Percentiles rank a stretch among this genome's conserved stretches.
phyloP scores from a whole-genome alignment of 2,113 vertebrate species.

The Phodopus roborovskii region DNA sequence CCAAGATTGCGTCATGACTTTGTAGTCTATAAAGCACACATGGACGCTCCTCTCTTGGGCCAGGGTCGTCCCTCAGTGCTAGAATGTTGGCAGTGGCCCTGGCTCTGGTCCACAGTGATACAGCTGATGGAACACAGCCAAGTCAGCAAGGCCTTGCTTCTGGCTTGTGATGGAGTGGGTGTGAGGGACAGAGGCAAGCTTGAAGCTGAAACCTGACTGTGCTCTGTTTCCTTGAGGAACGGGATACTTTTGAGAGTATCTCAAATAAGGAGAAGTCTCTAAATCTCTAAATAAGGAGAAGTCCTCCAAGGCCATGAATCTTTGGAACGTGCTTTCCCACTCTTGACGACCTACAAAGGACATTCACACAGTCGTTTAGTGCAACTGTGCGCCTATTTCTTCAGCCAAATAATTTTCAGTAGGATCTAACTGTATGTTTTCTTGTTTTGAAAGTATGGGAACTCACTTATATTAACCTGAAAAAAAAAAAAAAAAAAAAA shows the following conservation, averaged over 20 bases:
- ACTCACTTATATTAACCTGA: conserved; percentile 15
- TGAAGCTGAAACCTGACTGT: conserved; percentile 5
- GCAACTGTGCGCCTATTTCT: not conserved
- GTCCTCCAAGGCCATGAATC: conserved; percentile 28
- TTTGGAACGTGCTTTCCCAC: not conserved
- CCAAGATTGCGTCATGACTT: not conserved
- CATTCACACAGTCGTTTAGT: not conserved
- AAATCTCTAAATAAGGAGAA: conserved; percentile 11
- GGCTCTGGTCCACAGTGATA: conserved; percentile 12
- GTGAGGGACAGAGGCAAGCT: not conserved
- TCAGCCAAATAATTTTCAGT: not conserved
- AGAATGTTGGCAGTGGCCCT: not conserved
- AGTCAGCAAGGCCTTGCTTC: not conserved
- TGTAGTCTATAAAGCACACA: not conserved
- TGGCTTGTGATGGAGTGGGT: not conserved
- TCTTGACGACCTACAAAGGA: not conserved
- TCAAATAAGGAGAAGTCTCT: conserved; percentile 26
- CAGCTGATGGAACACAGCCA: conserved; percentile 33
- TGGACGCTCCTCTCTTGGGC: not conserved
- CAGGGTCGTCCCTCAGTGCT: not conserved
- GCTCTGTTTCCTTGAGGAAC: conserved; percentile 1
- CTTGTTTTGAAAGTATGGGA: not conserved
- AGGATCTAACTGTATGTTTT: not conserved
- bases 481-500: no score
- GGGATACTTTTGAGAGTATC: conserved; percentile 17